phyloP scores from a whole-genome alignment of 2,113 vertebrate species.

The Anolis sagrei region DNA sequence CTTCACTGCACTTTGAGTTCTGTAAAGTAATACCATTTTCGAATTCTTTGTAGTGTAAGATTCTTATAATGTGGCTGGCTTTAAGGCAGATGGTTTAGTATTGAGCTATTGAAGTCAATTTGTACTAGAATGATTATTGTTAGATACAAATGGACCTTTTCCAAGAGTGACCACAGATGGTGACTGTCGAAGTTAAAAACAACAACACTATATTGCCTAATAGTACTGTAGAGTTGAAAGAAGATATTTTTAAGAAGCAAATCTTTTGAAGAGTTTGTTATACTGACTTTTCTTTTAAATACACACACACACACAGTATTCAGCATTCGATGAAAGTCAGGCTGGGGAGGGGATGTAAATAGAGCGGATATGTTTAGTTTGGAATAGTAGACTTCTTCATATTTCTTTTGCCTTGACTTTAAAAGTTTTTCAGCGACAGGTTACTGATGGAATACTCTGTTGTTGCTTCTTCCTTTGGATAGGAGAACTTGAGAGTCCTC shows the following conservation, averaged over 20 bases:
- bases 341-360: background rate
- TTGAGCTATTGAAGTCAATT: background rate
- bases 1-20: background rate
- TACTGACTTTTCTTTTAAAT: background rate
- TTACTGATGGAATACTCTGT: background rate
- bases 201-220: background rate
- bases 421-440: background rate
- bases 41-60: background rate
- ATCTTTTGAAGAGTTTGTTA: rapidly evolving
- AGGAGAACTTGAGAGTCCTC: background rate
- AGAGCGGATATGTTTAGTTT: rapidly evolving
- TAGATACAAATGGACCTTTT: background rate
- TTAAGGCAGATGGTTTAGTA: background rate
- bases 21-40: background rate
- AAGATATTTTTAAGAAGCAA: background rate
- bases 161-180: background rate
- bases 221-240: background rate
- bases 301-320: no score
- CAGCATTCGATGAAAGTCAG: background rate
- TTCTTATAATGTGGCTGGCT: background rate
- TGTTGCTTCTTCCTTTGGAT: background rate
- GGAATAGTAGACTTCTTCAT: background rate
- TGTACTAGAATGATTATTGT: background rate
- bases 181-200: background rate
- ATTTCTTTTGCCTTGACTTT: background rate